These are phyloP conservation scores for Stenolophus ochropezus DNA, from an alignment of 2,888 invertebrate genomes.

Conservation along the genomic window DNA sequence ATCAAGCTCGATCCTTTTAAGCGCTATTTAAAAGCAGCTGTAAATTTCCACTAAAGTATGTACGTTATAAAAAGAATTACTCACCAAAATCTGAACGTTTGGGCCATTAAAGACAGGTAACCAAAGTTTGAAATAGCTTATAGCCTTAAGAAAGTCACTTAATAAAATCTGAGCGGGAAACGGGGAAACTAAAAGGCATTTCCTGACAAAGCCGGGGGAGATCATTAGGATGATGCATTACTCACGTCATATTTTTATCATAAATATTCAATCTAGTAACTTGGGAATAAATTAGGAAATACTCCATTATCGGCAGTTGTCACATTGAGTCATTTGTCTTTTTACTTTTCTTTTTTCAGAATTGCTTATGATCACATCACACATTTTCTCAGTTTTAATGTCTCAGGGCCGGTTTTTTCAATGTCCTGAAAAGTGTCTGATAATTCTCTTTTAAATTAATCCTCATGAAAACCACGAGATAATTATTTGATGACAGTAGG, in stretches of 20 bases:
- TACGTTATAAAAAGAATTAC: slow-evolving; percentile 9
- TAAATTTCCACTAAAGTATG: slow-evolving; percentile 2
- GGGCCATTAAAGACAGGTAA: slow-evolving; percentile 22
- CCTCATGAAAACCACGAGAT: no score
- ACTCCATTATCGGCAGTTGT: slow-evolving; percentile 27
- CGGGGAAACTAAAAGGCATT: slow-evolving; percentile 20
- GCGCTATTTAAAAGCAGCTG: background rate
- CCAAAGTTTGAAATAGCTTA: slow-evolving; percentile 37
- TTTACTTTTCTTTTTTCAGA: background rate
- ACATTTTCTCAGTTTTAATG: no score
- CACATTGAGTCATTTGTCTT: slow-evolving; percentile 9
- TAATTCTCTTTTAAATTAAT: no score
- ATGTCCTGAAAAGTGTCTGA: no score
- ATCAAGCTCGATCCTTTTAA: background rate
- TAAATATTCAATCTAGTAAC: slow-evolving; percentile 23
- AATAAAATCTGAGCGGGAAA: slow-evolving; percentile 24
- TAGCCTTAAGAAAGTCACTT: slow-evolving; percentile 29
- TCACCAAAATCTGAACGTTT: slow-evolving; percentile 15
- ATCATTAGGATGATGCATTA: slow-evolving; percentile 32
- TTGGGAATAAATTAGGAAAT: slow-evolving; percentile 22
- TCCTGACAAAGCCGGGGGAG: background rate
- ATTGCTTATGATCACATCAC: no score
- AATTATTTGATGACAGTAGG: no score
- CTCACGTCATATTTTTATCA: slow-evolving; percentile 39
- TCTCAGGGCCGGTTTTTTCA: no score